A percentile compares a stretch with the other conserved stretches of the same genome.
These are phyloP conservation scores for Drosophila maculinotata DNA, from an alignment of 2,888 invertebrate species.

Conservation along the genomic window DNA sequence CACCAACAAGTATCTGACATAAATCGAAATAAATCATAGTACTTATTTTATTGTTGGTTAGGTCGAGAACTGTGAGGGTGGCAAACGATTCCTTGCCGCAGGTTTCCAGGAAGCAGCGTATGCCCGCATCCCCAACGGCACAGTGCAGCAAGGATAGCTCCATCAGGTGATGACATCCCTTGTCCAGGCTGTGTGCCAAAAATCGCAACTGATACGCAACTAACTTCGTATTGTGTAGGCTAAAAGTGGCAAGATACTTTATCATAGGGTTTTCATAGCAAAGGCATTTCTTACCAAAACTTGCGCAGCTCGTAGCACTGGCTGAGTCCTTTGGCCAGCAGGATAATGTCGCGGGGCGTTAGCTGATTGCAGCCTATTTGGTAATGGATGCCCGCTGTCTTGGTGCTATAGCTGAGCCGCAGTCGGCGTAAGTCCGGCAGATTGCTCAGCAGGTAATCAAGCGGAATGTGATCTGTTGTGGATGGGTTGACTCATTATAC, in stretches of 20 bases:
- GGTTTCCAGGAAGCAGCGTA: slow-evolving; percentile 79
- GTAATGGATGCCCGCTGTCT: slow-evolving; percentile 83
- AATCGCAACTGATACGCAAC: slow-evolving; percentile 81
- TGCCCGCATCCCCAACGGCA: slow-evolving; percentile 82
- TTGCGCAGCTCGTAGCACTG: slow-evolving; percentile 82
- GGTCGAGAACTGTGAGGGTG: slow-evolving; percentile 75
- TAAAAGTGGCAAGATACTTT: too few relatives aligned
- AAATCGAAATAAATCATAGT: not conserved
- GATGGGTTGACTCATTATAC: slow-evolving; percentile 32
- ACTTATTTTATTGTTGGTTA: slow-evolving; percentile 84
- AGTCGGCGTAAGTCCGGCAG: slow-evolving; percentile 83
- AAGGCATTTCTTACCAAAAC: slow-evolving; percentile 75
- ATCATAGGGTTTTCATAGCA: too few relatives aligned
- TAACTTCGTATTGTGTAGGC: slow-evolving; percentile 82
- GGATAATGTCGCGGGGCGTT: slow-evolving; percentile 80
- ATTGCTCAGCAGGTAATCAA: slow-evolving; percentile 84
- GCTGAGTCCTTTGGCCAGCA: slow-evolving; percentile 81
- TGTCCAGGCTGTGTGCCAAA: slow-evolving; percentile 82
- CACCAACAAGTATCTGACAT: not conserved
- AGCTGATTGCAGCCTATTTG: slow-evolving; percentile 84
- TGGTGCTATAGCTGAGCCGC: slow-evolving; percentile 83
- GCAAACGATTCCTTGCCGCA: slow-evolving; percentile 82
- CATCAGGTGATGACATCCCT: slow-evolving; percentile 82
- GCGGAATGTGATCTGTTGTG: slow-evolving; percentile 84
- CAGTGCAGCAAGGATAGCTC: slow-evolving; percentile 81